Evolutionary conservation across 2,888 invertebrate genomes (phyloP).

Genomic region (Phortica okadai): DNA sequence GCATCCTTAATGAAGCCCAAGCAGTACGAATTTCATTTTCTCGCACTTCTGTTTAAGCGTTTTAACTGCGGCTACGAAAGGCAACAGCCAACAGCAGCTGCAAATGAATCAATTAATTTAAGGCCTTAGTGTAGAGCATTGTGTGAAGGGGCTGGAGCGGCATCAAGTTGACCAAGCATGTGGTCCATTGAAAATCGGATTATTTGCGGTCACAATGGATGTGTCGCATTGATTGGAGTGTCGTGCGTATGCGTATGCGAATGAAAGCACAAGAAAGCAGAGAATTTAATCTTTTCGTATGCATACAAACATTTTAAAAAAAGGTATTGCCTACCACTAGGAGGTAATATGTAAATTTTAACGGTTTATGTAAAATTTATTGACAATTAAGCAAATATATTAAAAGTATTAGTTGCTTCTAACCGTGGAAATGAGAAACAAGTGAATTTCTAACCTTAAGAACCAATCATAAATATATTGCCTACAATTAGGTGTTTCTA

Average conservation of each 20-base stretch:
- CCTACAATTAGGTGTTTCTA: too few relatives aligned
- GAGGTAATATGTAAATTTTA: too few relatives aligned
- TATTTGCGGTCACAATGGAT: conserved; percentile 16
- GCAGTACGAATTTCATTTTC: conserved; percentile 3
- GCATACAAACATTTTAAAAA: too few relatives aligned
- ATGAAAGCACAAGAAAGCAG: not conserved
- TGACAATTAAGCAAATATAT: too few relatives aligned
- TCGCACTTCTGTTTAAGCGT: conserved; percentile 7
- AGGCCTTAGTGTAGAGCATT: conserved; percentile 4
- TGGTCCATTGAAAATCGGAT: conserved; percentile 15
- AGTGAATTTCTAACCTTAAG: too few relatives aligned
- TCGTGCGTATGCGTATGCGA: conserved; percentile 2
- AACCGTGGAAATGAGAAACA: too few relatives aligned
- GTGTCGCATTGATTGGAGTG: conserved; percentile 20
- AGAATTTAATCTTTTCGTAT: not conserved
- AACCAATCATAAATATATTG: too few relatives aligned
- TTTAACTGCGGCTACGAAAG: conserved; percentile 15
- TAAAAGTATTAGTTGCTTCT: too few relatives aligned
- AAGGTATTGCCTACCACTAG: too few relatives aligned
- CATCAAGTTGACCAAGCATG: not conserved
- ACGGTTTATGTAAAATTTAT: too few relatives aligned
- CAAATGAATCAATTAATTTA: conserved; percentile 41
- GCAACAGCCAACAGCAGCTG: conserved; percentile 16
- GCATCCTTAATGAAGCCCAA: conserved; percentile 42
- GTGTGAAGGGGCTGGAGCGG: not conserved